phyloP scores from a whole-genome alignment of 2,113 vertebrate genomes.

The Machaerirhynchus nigripectus region DNA sequence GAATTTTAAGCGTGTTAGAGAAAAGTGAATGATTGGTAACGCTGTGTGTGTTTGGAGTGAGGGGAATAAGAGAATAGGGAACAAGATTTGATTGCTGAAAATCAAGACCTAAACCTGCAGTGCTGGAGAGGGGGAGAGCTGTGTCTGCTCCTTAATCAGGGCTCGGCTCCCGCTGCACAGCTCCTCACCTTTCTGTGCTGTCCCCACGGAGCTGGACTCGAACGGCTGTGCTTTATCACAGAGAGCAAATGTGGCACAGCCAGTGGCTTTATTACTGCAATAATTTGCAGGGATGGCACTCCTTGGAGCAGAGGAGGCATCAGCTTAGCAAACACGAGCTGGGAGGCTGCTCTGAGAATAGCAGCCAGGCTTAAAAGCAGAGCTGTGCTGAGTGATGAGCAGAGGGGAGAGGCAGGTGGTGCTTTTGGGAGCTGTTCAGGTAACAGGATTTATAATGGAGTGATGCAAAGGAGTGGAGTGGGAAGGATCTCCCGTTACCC shows the following conservation, averaged over 20 bases:
- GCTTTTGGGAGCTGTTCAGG: conserved; percentile 16
- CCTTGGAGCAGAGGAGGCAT: conserved; percentile 52
- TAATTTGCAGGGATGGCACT: conserved; percentile 59
- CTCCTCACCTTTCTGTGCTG: conserved; percentile 24
- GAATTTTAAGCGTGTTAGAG: background rate
- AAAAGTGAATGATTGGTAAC: background rate
- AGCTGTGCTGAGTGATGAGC: conserved; percentile 24
- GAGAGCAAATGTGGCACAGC: conserved; percentile 45
- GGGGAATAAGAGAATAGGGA: conserved; percentile 23
- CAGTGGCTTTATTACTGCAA: conserved; percentile 44
- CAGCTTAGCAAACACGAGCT: conserved; percentile 37
- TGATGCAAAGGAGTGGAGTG: background rate
- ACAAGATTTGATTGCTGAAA: conserved; percentile 20
- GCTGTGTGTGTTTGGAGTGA: conserved; percentile 22
- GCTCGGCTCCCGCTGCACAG: background rate
- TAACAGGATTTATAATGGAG: conserved; percentile 16
- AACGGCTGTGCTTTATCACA: conserved; percentile 27
- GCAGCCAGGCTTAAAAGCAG: conserved; percentile 24
- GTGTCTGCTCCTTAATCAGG: conserved; percentile 45
- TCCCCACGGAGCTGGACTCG: conserved; percentile 4
- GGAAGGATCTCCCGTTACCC: background rate
- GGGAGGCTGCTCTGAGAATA: conserved; percentile 44
- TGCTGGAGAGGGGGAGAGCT: background rate
- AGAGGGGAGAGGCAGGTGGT: background rate
- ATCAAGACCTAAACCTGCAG: conserved; percentile 10